Evolutionary conservation across 2,888 invertebrate species (phyloP).

Genomic region (Lepidocyrtinus sp.): DNA sequence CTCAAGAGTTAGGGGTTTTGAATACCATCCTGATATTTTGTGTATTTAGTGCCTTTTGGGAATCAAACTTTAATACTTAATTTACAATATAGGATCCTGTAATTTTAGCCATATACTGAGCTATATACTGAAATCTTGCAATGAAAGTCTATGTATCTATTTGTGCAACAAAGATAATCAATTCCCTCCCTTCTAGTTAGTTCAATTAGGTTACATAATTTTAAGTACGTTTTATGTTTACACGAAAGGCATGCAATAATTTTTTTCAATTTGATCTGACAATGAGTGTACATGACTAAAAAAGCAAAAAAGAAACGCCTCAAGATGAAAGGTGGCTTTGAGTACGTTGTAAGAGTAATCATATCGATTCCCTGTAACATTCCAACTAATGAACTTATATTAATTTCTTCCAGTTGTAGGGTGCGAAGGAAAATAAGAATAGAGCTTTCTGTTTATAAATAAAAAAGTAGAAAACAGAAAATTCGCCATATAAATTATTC

Average conservation of each 20-base stretch:
- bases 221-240: background rate
- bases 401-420: background rate
- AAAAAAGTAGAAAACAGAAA: background rate
- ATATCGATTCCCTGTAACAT: too few relatives aligned
- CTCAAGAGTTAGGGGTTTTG: slow-evolving; percentile 55
- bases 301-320: background rate
- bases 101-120: too few relatives aligned
- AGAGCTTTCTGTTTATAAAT: background rate
- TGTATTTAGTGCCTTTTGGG: background rate
- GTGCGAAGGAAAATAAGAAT: background rate
- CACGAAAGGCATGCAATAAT: background rate
- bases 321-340: background rate
- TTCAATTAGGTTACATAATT: background rate
- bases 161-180: background rate
- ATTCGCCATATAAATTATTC: background rate
- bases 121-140: background rate
- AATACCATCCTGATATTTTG: background rate
- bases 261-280: background rate
- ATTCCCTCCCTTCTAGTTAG: background rate
- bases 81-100: too few relatives aligned
- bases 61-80: background rate
- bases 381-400: slow-evolving; percentile 1
- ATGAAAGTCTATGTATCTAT: background rate
- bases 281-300: background rate
- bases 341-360: background rate